phyloP scores from a whole-genome alignment of 2,888 invertebrate species.

The Rotaria magnacalcarata region DNA sequence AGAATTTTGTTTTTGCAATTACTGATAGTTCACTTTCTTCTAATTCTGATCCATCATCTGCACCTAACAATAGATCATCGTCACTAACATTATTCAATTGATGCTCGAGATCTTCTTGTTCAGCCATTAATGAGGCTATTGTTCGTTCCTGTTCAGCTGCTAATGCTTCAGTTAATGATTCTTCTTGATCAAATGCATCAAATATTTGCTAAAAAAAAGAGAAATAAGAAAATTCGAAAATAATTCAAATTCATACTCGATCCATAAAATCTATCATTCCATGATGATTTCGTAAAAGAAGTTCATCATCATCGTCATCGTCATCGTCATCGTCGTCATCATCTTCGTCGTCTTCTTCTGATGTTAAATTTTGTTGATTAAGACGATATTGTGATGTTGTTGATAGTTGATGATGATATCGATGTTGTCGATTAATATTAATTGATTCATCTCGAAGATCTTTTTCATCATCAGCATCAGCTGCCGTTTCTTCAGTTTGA shows the following conservation, averaged over 20 bases:
- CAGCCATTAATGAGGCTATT: constrained; percentile 15
- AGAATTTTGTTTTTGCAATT: background rate
- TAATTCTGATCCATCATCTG: constrained; percentile 34
- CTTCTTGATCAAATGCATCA: constrained; percentile 36
- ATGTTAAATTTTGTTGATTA: background rate
- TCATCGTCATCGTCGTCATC: constrained; percentile 30
- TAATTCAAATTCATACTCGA: background rate
- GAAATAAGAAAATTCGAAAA: background rate
- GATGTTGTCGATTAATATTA: background rate
- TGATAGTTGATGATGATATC: constrained; percentile 2
- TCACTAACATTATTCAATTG: constrained; percentile 29
- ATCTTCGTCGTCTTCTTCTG: constrained; percentile 30
- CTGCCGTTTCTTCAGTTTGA: background rate
- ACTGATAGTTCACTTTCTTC: constrained; percentile 37
- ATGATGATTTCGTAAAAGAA: background rate
- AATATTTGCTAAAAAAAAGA: background rate
- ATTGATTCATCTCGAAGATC: background rate
- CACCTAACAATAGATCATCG: background rate
- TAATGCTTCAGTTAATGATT: constrained; percentile 18
- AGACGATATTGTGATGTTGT: background rate
- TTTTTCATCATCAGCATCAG: constrained; percentile 34
- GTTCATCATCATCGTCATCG: constrained; percentile 5
- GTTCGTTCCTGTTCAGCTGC: constrained; percentile 32
- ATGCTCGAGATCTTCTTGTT: constrained; percentile 29
- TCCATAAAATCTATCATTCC: constrained; percentile 30